These are phyloP conservation scores for Trogon melanurus DNA, from an alignment of 2,113 vertebrate genomes.

Conservation along the genomic window DNA sequence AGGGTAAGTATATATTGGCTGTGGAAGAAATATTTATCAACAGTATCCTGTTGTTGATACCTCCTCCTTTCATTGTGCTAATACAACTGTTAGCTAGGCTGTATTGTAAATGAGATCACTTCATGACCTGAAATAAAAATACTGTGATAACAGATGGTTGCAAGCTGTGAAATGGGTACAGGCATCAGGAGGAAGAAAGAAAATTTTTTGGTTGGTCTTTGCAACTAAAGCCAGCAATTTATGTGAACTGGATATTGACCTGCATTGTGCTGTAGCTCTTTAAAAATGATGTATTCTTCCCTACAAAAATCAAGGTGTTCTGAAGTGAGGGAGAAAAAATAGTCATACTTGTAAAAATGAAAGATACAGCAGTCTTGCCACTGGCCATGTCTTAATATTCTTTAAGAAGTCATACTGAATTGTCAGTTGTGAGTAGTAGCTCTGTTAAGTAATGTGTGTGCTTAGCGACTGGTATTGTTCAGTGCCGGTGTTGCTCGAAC, in stretches of 20 bases:
- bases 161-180: neutral
- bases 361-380: neutral
- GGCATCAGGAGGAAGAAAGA: neutral
- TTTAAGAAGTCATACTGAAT: neutral
- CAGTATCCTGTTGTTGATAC: neutral
- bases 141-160: neutral
- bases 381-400: neutral
- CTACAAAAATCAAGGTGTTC: neutral
- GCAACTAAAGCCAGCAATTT: neutral
- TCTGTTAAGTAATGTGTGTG: neutral
- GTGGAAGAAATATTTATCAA: neutral
- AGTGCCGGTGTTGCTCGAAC: neutral
- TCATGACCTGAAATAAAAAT: neutral
- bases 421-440: neutral
- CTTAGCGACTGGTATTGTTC: neutral
- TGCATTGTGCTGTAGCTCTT: neutral
- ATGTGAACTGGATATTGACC: neutral
- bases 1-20: neutral
- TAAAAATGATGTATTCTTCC: neutral
- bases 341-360: neutral
- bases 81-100: neutral
- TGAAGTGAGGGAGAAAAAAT: neutral
- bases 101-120: neutral
- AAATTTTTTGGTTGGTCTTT: neutral
- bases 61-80: neutral